Percentiles rank a stretch among this genome's conserved stretches.
These are phyloP conservation scores for Apostichopus californicus DNA, from an alignment of 35 echinoderm and acorn worm genomes.

Conservation along the genomic window DNA sequence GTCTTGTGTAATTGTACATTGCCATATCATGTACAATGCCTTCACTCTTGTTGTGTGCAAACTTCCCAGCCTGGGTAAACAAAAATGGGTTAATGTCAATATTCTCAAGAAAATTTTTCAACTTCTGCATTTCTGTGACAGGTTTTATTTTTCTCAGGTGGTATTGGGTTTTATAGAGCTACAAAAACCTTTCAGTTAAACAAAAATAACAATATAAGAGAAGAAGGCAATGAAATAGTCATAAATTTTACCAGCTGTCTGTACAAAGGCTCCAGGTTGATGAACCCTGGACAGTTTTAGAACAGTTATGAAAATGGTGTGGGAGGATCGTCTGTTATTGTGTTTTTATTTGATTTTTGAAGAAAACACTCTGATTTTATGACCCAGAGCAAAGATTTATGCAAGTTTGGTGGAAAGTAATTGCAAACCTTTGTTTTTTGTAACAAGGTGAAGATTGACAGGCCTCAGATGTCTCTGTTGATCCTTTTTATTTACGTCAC, in stretches of 20 bases:
- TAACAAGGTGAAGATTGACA: not conserved
- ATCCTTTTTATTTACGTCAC: not conserved
- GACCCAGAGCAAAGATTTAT: not conserved
- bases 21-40: too few species aligned
- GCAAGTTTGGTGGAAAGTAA: not conserved
- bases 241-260: not conserved
- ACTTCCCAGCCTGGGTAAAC: too few species aligned
- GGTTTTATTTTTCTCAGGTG: not conserved
- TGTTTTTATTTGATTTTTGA: not conserved
- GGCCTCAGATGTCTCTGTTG: not conserved
- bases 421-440: not conserved
- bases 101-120: not conserved
- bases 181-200: not conserved
- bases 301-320: not conserved
- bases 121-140: not conserved
- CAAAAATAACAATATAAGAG: not conserved
- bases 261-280: not conserved
- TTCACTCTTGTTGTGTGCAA: too few species aligned
- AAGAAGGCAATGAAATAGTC: not conserved
- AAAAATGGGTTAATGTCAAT: not conserved
- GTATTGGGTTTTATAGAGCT: not conserved
- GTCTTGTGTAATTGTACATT: too few species aligned
- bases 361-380: not conserved
- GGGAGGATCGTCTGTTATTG: not conserved
- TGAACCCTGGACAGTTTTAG: not conserved